These are phyloP conservation scores for Drosophila subquinaria DNA, from an alignment of 2,888 invertebrate species.

Conservation along the genomic window DNA sequence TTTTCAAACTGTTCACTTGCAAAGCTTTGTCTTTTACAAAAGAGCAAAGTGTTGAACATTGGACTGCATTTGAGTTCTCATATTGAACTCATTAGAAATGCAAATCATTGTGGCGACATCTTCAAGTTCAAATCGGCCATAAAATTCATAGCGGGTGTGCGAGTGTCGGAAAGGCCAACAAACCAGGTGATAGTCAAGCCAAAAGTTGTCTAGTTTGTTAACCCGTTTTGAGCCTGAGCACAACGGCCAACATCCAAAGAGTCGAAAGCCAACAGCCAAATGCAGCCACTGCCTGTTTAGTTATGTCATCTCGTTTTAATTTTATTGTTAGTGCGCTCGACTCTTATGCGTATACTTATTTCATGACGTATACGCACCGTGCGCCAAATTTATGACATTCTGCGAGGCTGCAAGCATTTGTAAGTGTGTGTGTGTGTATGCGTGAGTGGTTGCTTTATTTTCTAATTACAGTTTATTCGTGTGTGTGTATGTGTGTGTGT, in stretches of 20 bases:
- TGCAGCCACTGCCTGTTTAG: conserved; percentile 37
- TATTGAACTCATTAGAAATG: conserved; percentile 68
- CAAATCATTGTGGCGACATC: conserved; percentile 64
- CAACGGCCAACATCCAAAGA: conserved; percentile 38
- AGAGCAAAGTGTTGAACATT: conserved; percentile 12
- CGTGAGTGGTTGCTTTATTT: conserved; percentile 59
- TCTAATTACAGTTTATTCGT: conserved; percentile 63
- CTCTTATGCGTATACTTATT: conserved; percentile 7
- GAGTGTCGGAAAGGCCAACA: conserved; percentile 53
- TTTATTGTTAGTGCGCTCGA: conserved; percentile 44
- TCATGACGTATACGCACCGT: conserved; percentile 50
- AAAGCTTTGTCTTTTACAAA: conserved; percentile 9
- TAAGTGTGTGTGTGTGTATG: conserved; percentile 15
- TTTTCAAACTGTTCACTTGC: conserved; percentile 4
- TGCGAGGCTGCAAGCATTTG: not conserved
- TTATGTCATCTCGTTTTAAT: conserved; percentile 40
- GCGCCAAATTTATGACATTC: conserved; percentile 48
- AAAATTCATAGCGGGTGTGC: conserved; percentile 67
- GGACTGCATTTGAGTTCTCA: conserved; percentile 50
- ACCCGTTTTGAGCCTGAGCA: conserved; percentile 56
- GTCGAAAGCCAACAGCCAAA: conserved; percentile 37
- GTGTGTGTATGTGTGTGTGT: conserved; percentile 21
- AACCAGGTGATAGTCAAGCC: conserved; percentile 60
- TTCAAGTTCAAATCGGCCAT: conserved; percentile 77
- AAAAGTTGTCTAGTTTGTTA: conserved; percentile 59